Base-by-base conservation (phyloP, 2,113 vertebrate species). In the Brevimyrus niger region DNA sequence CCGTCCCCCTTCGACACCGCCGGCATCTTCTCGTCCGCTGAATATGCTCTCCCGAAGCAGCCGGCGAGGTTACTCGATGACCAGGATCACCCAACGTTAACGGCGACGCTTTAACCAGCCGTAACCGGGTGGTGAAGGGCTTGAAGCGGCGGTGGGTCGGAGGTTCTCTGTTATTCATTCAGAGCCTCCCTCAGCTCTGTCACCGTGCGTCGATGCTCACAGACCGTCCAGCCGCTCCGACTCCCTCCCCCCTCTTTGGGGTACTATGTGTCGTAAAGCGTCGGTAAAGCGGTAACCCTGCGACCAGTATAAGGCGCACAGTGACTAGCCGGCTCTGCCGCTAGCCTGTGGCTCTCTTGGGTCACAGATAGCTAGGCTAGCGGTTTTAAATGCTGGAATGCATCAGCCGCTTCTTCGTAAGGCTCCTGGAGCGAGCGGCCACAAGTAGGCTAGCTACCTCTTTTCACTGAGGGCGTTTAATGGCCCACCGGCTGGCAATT, bases 1-100 rank as follows among this genome's bases (percentile, higher is more conserved):
- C 97, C 97, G 90, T 98, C 97, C 94, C 97, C 97, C 93, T 97
- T 98, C 94, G 97, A 97, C 93, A 98, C 97, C 91, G 97, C 97
- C 96, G 97, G 97, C 97, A 98, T 98, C 88, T 95, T 96, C 91
- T 94, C 94, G 90, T 92, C 31, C 89, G 89, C n/a, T 91, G 47
- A 88, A 90, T 93, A 2, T 51, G 46, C 84, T 2, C 23, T 47
- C n/a, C 84, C 0, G n/a, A 27, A 50, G 47, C 48, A 50, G 84
- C 46, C 23, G 83, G 23, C 19, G 44, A 50, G 46, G 84, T 50
- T 50, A 50, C 84, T 88, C 87, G 61, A 69, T 31, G 61, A 69
- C 61, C n/a, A 31, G 61, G 61, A 11, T 69, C 61, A 31, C 61
- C 61, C 27, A 27, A 69, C 61, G 61, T 27, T 31, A 69, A 69